Evolutionary conservation across 2,888 invertebrate species (phyloP), one percentile per base, ranked within the genome.

Genomic region (Rhingia campestris): DNA sequence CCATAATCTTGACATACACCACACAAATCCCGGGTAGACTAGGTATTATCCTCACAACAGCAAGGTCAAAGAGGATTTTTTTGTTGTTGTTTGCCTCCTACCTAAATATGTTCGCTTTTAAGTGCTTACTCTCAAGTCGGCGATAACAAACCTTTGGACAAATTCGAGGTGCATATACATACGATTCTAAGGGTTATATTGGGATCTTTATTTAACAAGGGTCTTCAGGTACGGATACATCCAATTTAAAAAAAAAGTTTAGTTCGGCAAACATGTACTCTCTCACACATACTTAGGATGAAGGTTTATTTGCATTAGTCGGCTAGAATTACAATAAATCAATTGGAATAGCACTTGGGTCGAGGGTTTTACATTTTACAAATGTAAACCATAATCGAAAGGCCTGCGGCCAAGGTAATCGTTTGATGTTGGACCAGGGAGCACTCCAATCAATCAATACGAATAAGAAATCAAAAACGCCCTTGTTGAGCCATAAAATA

Each of bases 371-470:
- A 4, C 7, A 47, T 47, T 47, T 10, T 37, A 49, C 41, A 49
- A 37, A 45, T 32, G 32, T 9, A 30, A 32, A 14, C 58, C 58
- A 66, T 67, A 54, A 45, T 43, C 54, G 56, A 69, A 58, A 39
- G 30, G 35, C 35, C 59, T 7, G 4, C 6, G 39, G 54, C 53
- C 49, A 56, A 58, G 61, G 6, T 53, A 61, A 63, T 51, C 51
- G 41, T 66, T 75, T 75, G 75, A 67, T 59, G 63, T 70, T 10
- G 33, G 53, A 41, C 53, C 54, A 39, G 33, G 35, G 49, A 14
- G 69, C 61, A 72, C 59, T 81, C 81, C 76, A 66, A 76, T 61
- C 70, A 81, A 81, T 81, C 81, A 72, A 75, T 75, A 70, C 70
- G 76, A 81, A 76, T 75, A 75, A 75, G 72, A 81, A 76, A 81